Conservation (phyloP, 2,888 invertebrate species). For the Orthosia cruda region DNA sequence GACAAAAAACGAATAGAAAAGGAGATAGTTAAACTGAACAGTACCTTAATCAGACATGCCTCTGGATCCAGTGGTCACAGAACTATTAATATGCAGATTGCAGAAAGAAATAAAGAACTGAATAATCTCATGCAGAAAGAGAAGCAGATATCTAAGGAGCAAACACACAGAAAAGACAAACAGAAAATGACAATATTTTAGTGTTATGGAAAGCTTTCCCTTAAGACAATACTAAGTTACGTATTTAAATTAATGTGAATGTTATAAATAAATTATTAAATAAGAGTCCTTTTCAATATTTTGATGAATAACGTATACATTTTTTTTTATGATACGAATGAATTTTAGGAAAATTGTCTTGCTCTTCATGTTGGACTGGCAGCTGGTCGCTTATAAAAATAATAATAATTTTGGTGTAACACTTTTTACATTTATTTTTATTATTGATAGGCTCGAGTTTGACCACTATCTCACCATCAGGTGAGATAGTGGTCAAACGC, state of each 20-base stretch:
- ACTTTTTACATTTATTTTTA: too few species aligned
- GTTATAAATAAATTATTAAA: conserved; percentile 51
- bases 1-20: conserved; percentile 93
- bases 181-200: conserved; percentile 95
- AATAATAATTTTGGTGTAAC: too few species aligned
- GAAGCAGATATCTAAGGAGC: conserved; percentile 93
- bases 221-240: conserved; percentile 9
- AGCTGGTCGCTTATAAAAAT: neutral
- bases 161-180: conserved; percentile 94
- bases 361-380: too few species aligned
- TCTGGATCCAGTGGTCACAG: conserved; percentile 92
- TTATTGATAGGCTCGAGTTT: too few species aligned
- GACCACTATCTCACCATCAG: too few species aligned
- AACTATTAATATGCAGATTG: conserved; percentile 92
- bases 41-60: conserved; percentile 93
- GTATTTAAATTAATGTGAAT: conserved; percentile 39
- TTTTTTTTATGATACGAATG: neutral
- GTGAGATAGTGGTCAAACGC: too few species aligned
- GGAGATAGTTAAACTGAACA: conserved; percentile 93
- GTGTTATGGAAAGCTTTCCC: conserved; percentile 27
- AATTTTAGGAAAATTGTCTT: neutral
- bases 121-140: conserved; percentile 92
- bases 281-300: neutral
- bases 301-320: neutral
- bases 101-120: conserved; percentile 92